These are phyloP conservation scores for Entomyzon cyanotis DNA, from an alignment of 2,113 vertebrate genomes.

Conservation along the genomic window DNA sequence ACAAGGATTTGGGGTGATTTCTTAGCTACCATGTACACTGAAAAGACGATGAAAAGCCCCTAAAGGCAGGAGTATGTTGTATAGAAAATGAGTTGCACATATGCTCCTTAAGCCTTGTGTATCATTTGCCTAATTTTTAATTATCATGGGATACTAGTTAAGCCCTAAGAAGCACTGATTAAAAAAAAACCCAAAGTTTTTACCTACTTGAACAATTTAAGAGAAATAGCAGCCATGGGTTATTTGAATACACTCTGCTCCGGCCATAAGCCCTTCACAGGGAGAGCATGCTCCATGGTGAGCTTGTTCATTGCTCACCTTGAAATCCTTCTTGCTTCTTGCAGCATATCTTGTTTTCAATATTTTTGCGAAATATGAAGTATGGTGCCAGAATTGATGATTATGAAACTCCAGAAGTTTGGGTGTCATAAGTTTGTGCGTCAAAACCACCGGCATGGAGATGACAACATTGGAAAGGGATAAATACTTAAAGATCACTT, in stretches of 20 bases:
- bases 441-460: neutral
- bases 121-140: neutral
- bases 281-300: neutral
- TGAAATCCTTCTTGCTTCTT: neutral
- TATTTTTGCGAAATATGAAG: neutral
- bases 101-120: neutral
- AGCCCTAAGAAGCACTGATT: neutral
- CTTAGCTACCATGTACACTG: fast-evolving
- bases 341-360: fast-evolving
- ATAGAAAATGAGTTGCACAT: neutral
- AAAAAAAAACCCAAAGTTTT: fast-evolving
- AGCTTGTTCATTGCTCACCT: neutral
- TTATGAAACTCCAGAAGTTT: neutral
- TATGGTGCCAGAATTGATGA: neutral
- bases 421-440: neutral
- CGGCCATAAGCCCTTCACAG: neutral
- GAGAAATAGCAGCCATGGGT: neutral
- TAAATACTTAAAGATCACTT: neutral
- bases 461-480: neutral
- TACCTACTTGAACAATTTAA: neutral
- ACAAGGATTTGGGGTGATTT: neutral
- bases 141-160: neutral
- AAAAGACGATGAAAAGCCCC: neutral
- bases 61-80: fast-evolving
- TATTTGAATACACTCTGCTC: fast-evolving